phyloP scores from a whole-genome alignment of 2,888 invertebrate species.

The Heteromyza rotundicornis region DNA sequence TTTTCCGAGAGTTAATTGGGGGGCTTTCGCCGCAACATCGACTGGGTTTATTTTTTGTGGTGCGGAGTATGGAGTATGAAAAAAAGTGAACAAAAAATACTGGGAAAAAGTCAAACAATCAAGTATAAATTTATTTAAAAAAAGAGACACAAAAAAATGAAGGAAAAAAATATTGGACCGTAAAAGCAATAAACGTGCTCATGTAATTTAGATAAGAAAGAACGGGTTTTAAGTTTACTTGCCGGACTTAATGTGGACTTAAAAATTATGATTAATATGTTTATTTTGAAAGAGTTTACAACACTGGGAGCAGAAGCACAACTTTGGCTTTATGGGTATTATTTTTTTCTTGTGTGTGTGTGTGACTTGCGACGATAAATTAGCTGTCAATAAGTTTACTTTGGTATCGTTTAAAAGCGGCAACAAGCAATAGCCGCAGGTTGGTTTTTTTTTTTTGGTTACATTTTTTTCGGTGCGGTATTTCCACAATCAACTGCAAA shows the following conservation, averaged over 20 bases:
- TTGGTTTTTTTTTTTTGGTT: not conserved
- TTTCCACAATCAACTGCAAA: no score
- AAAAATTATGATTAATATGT: conserved; percentile 22
- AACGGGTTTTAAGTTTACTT: not conserved
- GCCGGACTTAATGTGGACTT: not conserved
- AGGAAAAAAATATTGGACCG: no score
- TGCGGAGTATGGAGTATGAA: not conserved
- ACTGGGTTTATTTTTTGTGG: no score
- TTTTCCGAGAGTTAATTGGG: conserved; percentile 7
- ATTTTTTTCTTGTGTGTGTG: no score
- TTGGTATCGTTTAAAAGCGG: not conserved
- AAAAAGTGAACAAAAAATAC: not conserved
- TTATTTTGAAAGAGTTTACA: conserved; percentile 3
- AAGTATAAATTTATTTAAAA: no score
- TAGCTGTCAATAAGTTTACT: conserved; percentile 26
- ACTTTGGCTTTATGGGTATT: no score
- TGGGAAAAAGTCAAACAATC: not conserved
- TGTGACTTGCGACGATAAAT: conserved; percentile 20
- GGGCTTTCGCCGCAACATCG: conserved; percentile 12
- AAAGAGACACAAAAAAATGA: not conserved
- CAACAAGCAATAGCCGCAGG: not conserved
- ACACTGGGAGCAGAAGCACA: not conserved
- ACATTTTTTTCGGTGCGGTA: no score
- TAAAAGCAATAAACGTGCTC: conserved; percentile 11
- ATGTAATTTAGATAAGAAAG: conserved; percentile 20